Base-by-base conservation (phyloP, 2,888 invertebrate genomes). In the Sicus ferrugineus region DNA sequence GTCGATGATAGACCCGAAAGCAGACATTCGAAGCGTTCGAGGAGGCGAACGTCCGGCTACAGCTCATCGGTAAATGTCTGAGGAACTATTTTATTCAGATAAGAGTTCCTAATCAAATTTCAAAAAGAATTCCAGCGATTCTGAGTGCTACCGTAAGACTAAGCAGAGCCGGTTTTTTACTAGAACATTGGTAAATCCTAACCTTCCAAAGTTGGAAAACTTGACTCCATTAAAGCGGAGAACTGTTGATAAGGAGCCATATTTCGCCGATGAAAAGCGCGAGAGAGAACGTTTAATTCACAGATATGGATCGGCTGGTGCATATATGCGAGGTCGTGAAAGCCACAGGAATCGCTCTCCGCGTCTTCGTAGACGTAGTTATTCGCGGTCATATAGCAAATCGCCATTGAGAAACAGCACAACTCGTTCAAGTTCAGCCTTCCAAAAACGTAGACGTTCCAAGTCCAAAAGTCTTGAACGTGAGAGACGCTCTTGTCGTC, bases 231-330 rank as follows among this genome's bases (percentile, higher is more conserved):
- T 63, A 30, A 48, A 70, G 31, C 69, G 62, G 30, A 67, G 34
- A 19, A 59, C 72, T 6, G 42, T 67, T 0, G 76, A 76, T 46
- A 76, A 75, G 69, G n/a, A 72, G 58, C 77, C 77, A 6, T 78
- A 78, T 46, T 78, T 72, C 48, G 56, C 69, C 14, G 78, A 78
- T 71, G 70, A 75, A 42, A 67, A 71, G 48, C 74, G 77, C 30
- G 78, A 78, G 70, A 70, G 64, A 30, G 77, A 78, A 64, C 74
- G 78, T 28, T 56, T 77, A 38, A 69, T 65, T 19, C 74, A 73
- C 21, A 67, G 71, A 54, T 76, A 75, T 67, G 76, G 73, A 9
- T 28, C 23, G 19, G 38, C 26, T 46, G 7, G 31, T 2, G 52
- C 63, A n/a, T 28, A 7, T 34, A 54, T 38, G 23, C 31, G 65